Evolutionary conservation across 35 echinoderm and acorn worm species (phyloP).

Genomic region (Ophioderma brevispina): DNA sequence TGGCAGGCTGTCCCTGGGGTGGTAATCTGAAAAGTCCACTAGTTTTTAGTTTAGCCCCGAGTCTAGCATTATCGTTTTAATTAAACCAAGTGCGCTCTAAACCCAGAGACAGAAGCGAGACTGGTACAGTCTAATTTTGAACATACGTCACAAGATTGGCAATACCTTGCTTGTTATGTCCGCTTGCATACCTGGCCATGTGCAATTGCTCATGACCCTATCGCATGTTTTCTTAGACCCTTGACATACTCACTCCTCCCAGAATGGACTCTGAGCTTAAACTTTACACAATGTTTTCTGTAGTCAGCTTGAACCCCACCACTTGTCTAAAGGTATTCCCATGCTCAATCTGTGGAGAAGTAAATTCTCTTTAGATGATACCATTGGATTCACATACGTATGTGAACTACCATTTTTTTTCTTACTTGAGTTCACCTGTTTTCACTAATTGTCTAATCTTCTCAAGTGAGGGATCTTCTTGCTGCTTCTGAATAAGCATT

Average conservation of each 20-base stretch:
- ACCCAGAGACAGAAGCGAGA: no score
- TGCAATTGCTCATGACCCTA: constrained; percentile 30
- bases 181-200: constrained; percentile 58
- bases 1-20: no score
- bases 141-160: neutral
- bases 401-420: neutral
- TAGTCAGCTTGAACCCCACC: neutral
- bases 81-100: no score
- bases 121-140: no score
- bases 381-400: neutral
- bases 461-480: neutral
- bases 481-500: neutral
- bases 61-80: no score
- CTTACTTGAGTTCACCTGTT: neutral
- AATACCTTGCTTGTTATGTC: neutral
- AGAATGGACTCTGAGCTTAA: constrained; percentile 42
- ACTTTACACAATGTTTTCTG: neutral
- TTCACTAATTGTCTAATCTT: neutral
- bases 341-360: constrained; percentile 1
- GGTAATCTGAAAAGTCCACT: no score
- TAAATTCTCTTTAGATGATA: constrained; percentile 7
- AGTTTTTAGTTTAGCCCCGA: no score
- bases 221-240: constrained; percentile 9
- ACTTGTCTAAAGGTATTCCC: constrained; percentile 7
- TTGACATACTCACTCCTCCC: constrained; percentile 34